Percentiles rank a stretch among this genome's conserved stretches.
These are phyloP conservation scores for Limnothrissa miodon DNA, from an alignment of 2,113 vertebrate genomes.

Conservation along the genomic window DNA sequence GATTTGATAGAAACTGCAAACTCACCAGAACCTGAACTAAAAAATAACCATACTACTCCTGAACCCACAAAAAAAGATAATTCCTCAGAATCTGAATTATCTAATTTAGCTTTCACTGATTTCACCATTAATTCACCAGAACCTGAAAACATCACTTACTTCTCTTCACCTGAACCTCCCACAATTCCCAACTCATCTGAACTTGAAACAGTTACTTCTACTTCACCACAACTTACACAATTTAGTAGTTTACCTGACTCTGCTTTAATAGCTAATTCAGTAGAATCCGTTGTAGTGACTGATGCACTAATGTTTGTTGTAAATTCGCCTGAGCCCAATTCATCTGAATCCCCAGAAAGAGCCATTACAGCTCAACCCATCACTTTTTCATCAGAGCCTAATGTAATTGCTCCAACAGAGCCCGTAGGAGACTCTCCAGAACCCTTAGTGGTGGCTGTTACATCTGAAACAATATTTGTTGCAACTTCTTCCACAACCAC, in stretches of 20 bases:
- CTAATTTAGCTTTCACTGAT: no score
- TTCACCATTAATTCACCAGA: background rate
- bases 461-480: conserved; percentile 20
- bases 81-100: background rate
- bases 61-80: background rate
- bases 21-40: background rate
- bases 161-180: background rate
- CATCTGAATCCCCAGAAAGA: background rate
- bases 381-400: background rate
- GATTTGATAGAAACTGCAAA: background rate
- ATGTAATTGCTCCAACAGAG: background rate
- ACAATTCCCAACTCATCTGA: background rate
- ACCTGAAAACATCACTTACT: background rate
- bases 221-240: background rate
- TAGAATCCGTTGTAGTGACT: background rate
- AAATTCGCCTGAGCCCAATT: background rate
- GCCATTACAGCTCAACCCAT: background rate
- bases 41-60: background rate
- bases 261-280: background rate
- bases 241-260: background rate
- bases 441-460: conserved; percentile 4
- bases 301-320: background rate
- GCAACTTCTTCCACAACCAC: background rate
- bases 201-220: background rate
- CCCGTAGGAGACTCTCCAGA: background rate